Evolutionary conservation across 1,140 invertebrate species (phyloP), one percentile per base, ranked within the genome.

Genomic region (Drosophila asahinai): DNA sequence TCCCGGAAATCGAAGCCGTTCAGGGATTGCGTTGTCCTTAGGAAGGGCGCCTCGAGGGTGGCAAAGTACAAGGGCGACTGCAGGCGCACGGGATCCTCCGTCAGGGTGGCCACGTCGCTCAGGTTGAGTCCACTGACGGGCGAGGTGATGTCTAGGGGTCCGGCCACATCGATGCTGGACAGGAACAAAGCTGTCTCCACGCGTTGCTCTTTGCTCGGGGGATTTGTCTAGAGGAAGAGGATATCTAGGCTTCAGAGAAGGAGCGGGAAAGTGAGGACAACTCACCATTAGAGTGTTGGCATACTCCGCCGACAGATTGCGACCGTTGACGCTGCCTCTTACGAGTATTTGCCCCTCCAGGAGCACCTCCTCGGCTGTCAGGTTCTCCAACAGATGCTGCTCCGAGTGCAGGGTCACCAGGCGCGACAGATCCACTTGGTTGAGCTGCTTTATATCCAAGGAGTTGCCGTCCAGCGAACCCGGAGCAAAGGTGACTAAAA

Each of bases 221-320:
- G 64, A 57, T 71, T 52, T 0, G 49, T 77, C 91, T 92, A 27
- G 2, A 42, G 25, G 11, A 8, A 33, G 38, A 14, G 6, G 15
- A 7, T 8, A 11, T 45, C 2, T 38, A 14, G 3, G 5, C 5
- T 12, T 14, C 0, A 9, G 6, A 17, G 6, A 8, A 2, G 19
- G 8, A 36, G 11, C 4, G 0, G 2, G 11, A 1, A 1, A 3
- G n/a, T 0, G 7, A 25, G 12, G 4, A 2, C 4, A 14, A 73
- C 90, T 73, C 36, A 93, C 92, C 80, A 93, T 77, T 15, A 93
- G 47, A 5, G 92, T 93, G 47, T 93, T 93, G 15, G 59, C 60
- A 47, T 71, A 90, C 57, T 92, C 91, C 49, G 72, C 58, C 1
- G 58, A 55, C 8, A 93, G 61, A 73, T 92, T 68, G 0, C 55